A percentile compares a stretch with the other conserved stretches of the same genome.
phyloP scores from a whole-genome alignment of 2,888 invertebrate species.

The Orthosia cruda region DNA sequence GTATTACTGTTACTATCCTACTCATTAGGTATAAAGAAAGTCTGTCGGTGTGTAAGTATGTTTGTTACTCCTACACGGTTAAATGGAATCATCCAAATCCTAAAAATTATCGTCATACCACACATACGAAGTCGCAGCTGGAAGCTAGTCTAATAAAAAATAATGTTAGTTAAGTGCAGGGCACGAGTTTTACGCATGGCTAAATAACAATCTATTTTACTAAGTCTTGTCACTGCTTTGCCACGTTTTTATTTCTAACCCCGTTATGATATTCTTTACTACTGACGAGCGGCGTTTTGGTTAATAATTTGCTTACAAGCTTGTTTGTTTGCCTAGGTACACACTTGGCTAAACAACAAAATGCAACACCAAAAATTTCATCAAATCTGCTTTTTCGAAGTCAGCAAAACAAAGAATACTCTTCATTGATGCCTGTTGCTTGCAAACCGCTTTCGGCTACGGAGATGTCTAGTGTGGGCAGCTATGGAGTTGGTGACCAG shows the following conservation, averaged over 20 bases:
- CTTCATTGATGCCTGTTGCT: constrained; percentile 33
- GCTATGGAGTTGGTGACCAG: constrained; percentile 34
- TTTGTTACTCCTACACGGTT: constrained; percentile 13
- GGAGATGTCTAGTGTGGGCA: constrained; percentile 21
- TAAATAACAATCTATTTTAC: constrained; percentile 14
- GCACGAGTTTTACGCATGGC: constrained; percentile 13
- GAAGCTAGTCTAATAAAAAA: too few species aligned
- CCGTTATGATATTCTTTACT: constrained; percentile 10
- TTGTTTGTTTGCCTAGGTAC: constrained; percentile 20
- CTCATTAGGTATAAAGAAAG: constrained; percentile 10
- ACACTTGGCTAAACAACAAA: constrained; percentile 21
- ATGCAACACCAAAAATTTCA: constrained; percentile 20
- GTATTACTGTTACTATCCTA: constrained; percentile 10
- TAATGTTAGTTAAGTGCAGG: neutral
- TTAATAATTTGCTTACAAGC: constrained; percentile 24
- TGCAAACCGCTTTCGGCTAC: constrained; percentile 27
- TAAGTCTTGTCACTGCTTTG: constrained; percentile 12
- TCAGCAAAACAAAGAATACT: constrained; percentile 33
- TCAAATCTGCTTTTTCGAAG: constrained; percentile 36
- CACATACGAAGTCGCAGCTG: too few species aligned
- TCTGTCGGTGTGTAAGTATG: constrained; percentile 12
- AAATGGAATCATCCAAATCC: neutral
- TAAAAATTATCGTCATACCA: too few species aligned
- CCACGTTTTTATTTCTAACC: constrained; percentile 8
- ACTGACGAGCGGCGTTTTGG: constrained; percentile 14